Base-by-base conservation (phyloP, 1,140 invertebrate genomes). In the Bombus breviceps region DNA sequence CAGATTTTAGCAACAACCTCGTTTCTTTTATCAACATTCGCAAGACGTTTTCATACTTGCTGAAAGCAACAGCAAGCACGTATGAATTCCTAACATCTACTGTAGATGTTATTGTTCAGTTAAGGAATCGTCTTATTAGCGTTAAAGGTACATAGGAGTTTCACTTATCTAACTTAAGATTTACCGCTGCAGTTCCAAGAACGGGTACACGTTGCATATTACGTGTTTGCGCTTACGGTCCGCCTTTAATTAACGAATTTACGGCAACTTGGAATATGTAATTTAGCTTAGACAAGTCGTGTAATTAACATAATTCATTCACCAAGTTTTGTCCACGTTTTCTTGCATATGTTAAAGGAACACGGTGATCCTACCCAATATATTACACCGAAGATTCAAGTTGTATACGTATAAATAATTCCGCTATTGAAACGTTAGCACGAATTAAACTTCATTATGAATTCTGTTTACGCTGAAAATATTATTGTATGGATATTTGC, bases 241-340 rank as follows among this genome's bases (percentile, higher is more conserved):
- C 53, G 25, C 76, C 76, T 84, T 84, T 84, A 84, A 84, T 84
- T 84, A 84, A 84, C 83, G 83, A 84, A 84, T 84, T 79, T 79
- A 84, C 83, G 76, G 66, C 25, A 79, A 84, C 76, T 72, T 37
- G 83, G 83, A 57, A 72, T 79, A 43, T 53, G 76, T 84, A 79
- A 84, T 79, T 84, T 84, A 80, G 76, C 62, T 79, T 47, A 62
- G 83, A 72, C 75, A 79, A 84, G 76, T 62, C 83, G 53, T 28
- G 76, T 72, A 84, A 84, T 84, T 84, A 84, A 84, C 83, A 84
- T 84, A 84, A 84, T 84, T 72, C 76, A 79, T 84, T 79, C 47
- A 1, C 15, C 25, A 84, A 84, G 83, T 84, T 84, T 71, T 71
- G 82, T 28, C n/a, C 28, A 18, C 32, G 15, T 32, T 32, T 3